Evolutionary conservation across 2,888 invertebrate species (phyloP).

Genomic region (Ditylenchus weischeri): DNA sequence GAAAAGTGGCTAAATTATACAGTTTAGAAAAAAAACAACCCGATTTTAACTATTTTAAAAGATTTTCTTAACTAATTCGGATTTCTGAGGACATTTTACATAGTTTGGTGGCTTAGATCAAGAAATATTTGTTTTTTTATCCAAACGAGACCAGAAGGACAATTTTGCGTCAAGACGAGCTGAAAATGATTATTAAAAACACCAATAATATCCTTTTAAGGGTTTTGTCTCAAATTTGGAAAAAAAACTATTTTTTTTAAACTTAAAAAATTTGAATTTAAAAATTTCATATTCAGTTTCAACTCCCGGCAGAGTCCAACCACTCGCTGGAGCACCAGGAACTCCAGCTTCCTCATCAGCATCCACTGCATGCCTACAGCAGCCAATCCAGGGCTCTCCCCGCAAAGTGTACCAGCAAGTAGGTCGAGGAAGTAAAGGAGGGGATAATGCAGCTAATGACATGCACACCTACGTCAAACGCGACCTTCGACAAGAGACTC

Average conservation of each 20-base stretch:
- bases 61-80: too few species aligned
- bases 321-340: background rate
- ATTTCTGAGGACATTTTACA: background rate
- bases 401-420: slow-evolving; percentile 5
- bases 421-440: background rate
- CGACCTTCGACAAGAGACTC: background rate
- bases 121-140: too few species aligned
- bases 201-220: too few species aligned
- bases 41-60: too few species aligned
- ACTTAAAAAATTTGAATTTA: too few species aligned
- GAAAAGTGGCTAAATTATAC: too few species aligned
- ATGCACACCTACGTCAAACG: slow-evolving; percentile 11
- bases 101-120: too few species aligned
- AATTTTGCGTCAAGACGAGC: background rate
- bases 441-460: slow-evolving; percentile 4
- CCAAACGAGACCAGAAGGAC: background rate
- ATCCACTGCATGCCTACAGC: background rate
- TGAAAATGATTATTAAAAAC: too few species aligned
- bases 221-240: too few species aligned
- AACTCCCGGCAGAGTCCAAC: background rate
- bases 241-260: too few species aligned
- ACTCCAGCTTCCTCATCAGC: background rate
- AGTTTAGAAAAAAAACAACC: too few species aligned
- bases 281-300: too few species aligned
- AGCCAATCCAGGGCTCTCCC: background rate